Conservation (phyloP, 2,888 invertebrate species). For the Opisthograptis luteolata region DNA sequence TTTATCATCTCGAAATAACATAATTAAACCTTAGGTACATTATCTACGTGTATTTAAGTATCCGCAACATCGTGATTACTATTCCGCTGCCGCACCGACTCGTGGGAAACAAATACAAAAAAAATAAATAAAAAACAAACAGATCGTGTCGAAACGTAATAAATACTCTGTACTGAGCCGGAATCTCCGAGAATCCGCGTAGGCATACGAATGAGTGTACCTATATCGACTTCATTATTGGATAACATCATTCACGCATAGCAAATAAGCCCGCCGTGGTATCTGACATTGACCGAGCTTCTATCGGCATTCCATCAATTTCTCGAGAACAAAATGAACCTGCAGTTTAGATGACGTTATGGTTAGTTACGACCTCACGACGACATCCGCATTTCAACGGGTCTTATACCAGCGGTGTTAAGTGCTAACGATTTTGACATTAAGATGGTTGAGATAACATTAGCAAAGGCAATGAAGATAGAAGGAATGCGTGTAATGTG, state of each 20-base stretch:
- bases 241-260: slow-evolving; percentile 32
- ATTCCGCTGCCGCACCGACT: slow-evolving; percentile 57
- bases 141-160: slow-evolving; percentile 62
- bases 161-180: slow-evolving; percentile 66
- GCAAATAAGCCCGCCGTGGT: slow-evolving; percentile 31
- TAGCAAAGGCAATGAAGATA: slow-evolving; percentile 15
- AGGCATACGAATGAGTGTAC: slow-evolving; percentile 51
- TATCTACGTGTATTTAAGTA: slow-evolving; percentile 12
- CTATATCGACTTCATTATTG: slow-evolving; percentile 46
- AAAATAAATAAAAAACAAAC: slow-evolving; percentile 59
- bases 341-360: slow-evolving; percentile 20
- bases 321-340: slow-evolving; percentile 4
- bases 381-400: slow-evolving; percentile 34
- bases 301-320: slow-evolving; percentile 7
- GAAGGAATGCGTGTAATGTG: slow-evolving; percentile 15
- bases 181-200: slow-evolving; percentile 72
- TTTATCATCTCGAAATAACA: background rate
- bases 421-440: slow-evolving; percentile 30
- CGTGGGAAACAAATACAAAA: slow-evolving; percentile 73
- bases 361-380: slow-evolving; percentile 30
- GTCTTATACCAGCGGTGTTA: slow-evolving; percentile 13
- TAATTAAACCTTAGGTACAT: too few species aligned
- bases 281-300: slow-evolving; percentile 29
- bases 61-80: slow-evolving; percentile 38
- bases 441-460: slow-evolving; percentile 21